A percentile compares a stretch with the other conserved stretches of the same genome.
Evolutionary conservation across 37 sponge, comb jelly and placozoan species (phyloP).

Genomic region (Lycopodina hypogea): DNA sequence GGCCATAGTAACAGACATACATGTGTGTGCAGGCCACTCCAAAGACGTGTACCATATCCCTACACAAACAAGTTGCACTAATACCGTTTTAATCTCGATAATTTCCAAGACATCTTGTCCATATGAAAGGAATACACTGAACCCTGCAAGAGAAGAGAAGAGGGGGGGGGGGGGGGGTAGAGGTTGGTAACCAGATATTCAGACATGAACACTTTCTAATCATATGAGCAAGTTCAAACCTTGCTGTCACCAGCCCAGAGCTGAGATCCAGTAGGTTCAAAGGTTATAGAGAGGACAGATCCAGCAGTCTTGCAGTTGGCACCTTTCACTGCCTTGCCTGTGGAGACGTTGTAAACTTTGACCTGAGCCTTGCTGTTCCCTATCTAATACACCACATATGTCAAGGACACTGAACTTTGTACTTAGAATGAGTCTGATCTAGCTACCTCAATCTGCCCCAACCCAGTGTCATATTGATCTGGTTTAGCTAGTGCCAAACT

Average conservation of each 20-base stretch:
- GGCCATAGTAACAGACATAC: neutral
- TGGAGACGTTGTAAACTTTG: slow-evolving; percentile 84
- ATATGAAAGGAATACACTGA: slow-evolving; percentile 68
- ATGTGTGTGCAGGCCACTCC: too few species aligned
- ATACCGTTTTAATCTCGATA: slow-evolving; percentile 73
- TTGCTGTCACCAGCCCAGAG: slow-evolving; percentile 87
- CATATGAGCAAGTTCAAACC: slow-evolving; percentile 10
- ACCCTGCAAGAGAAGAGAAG: slow-evolving; percentile 52
- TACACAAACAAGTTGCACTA: too few species aligned
- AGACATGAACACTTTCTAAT: too few species aligned
- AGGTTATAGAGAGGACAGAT: slow-evolving; percentile 53
- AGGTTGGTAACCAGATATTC: too few species aligned
- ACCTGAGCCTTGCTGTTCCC: slow-evolving; percentile 84
- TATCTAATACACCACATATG: slow-evolving; percentile 23
- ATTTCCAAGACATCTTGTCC: slow-evolving; percentile 63
- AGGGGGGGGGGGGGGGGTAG: neutral
- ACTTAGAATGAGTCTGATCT: neutral
- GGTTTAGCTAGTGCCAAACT: too few species aligned
- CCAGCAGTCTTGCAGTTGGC: slow-evolving; percentile 81
- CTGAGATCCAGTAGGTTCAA: slow-evolving; percentile 67
- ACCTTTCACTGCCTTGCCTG: slow-evolving; percentile 75
- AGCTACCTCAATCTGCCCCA: neutral
- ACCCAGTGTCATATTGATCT: too few species aligned
- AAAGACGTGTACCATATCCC: too few species aligned
- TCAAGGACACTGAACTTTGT: neutral